Base-by-base conservation (phyloP, 2,888 invertebrate genomes). In the Lepas anatifera region DNA sequence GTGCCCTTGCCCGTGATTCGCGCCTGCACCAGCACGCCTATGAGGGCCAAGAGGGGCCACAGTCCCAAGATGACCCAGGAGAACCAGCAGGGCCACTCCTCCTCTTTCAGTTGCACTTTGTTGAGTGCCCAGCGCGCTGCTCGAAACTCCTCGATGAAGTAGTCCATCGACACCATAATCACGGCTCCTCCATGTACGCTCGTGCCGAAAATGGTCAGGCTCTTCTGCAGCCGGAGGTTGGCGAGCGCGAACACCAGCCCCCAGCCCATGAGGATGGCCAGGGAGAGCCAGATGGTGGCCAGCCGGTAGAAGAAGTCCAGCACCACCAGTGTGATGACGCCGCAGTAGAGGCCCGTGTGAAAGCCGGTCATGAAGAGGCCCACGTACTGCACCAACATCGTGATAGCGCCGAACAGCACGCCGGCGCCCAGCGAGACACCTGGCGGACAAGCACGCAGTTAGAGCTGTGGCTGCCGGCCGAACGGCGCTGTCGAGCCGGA, bases 361-460 rank as follows among this genome's bases (percentile, higher is more conserved):
- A 90, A 86, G 46, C 90, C 90, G 32, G 88, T 87, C 84, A 90
- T 87, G 80, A 90, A 90, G 70, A 91, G 84, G 8, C 90, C 90
- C 50, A 90, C 88, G 78, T 90, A 89, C 77, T 89, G 89, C 71
- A 90, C 89, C 76, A 90, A 83, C 87, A 89, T 89, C 18, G 89
- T 90, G 77, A 90, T 88, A 72, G 90, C 84, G 22, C 90, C 90
- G 76, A 89, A 88, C 58, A 90, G 81, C 32, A 90, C 80, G 18
- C 90, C 90, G 37, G 89, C 89, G 71, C 87, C 86, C 29, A 89
- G 78, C 0, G 89, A 86, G 67, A 89, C 87, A 71, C 87, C 89
- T 83, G 81, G 74, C 78, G 77, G 71, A 18, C 70, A 43, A 67
- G 29, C 39, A 3, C 43, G 22, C 18, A 73, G 37, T 52, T 52